Evolutionary conservation across 1,140 invertebrate species (phyloP).

Genomic region (Bombus superbus): DNA sequence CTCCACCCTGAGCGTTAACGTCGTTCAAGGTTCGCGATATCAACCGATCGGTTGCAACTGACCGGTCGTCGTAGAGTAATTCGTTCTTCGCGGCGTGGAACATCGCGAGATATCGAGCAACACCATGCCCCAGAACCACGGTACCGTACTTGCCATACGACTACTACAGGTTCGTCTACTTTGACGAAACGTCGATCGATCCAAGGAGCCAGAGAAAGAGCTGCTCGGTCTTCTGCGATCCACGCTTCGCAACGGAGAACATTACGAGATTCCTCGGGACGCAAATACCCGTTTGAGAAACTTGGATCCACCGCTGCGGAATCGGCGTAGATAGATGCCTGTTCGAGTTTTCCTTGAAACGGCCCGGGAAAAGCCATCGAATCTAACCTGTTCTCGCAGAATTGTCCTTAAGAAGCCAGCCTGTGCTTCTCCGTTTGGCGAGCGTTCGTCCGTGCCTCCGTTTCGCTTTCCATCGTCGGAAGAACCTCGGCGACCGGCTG

Average conservation of each 20-base stretch:
- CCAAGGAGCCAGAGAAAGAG: too few relatives aligned
- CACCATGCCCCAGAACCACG: too few relatives aligned
- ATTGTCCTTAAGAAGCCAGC: background rate
- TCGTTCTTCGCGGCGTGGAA: too few relatives aligned
- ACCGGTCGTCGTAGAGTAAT: too few relatives aligned
- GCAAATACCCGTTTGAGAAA: background rate
- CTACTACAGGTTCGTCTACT: background rate
- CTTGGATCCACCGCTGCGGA: background rate
- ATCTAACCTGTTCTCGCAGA: slow-evolving; percentile 12
- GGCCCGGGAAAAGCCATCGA: background rate
- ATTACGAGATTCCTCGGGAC: background rate
- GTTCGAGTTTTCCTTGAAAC: background rate
- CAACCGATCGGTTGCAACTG: too few relatives aligned
- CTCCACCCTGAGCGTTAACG: too few relatives aligned
- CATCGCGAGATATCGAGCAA: too few relatives aligned
- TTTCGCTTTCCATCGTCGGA: slow-evolving; percentile 41
- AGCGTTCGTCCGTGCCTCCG: background rate
- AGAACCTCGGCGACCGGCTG: background rate
- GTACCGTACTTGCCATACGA: too few relatives aligned
- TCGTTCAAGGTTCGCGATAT: too few relatives aligned
- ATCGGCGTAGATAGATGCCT: background rate
- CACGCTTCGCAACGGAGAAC: background rate
- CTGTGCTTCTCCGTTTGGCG: background rate
- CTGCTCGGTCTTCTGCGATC: background rate
- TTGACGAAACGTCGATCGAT: background rate